Evolutionary conservation across 2,797 vertebrate species (phyloP).

Genomic region (Tachyglossus aculeatus): DNA sequence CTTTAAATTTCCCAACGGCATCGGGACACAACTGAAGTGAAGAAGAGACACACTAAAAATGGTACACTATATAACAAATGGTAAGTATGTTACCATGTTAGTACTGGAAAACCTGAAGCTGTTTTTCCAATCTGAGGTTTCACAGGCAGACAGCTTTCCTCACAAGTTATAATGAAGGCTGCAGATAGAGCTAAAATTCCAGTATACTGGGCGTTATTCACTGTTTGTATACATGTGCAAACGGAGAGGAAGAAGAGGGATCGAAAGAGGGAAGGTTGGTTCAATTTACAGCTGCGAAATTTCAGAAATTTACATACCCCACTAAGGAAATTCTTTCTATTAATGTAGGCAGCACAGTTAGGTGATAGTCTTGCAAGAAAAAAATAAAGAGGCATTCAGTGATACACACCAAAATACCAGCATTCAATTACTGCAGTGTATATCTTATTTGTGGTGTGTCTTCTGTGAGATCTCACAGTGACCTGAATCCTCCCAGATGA

Average conservation of each 20-base stretch:
- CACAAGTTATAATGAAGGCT: constrained; percentile 50
- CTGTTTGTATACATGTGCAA: constrained; percentile 30
- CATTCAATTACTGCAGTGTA: constrained; percentile 20
- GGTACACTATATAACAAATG: constrained; percentile 31
- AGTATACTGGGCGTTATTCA: constrained; percentile 67
- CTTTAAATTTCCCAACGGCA: constrained; percentile 32
- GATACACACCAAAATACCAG: constrained; percentile 1
- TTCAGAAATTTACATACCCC: constrained; percentile 60
- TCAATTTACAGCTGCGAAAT: constrained; percentile 44
- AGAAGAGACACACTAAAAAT: constrained; percentile 42
- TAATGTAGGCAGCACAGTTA: constrained; percentile 56
- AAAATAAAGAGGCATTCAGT: constrained; percentile 14
- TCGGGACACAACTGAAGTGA: constrained; percentile 39
- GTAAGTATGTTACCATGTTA: constrained; percentile 58
- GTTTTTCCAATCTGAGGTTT: constrained; percentile 63
- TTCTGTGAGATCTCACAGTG: constrained; percentile 13
- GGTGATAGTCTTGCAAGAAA: constrained; percentile 40
- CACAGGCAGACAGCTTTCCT: constrained; percentile 62
- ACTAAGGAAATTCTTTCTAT: constrained; percentile 70
- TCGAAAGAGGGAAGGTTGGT: constrained; percentile 30
- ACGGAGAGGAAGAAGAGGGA: constrained; percentile 11
- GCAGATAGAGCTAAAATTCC: constrained; percentile 69
- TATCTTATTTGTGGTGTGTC: constrained; percentile 19
- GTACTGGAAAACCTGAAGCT: constrained; percentile 45
- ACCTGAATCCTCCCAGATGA: constrained; percentile 16